Conservation (phyloP, 2,797 vertebrate species). For the Luscinia megarhynchos region DNA sequence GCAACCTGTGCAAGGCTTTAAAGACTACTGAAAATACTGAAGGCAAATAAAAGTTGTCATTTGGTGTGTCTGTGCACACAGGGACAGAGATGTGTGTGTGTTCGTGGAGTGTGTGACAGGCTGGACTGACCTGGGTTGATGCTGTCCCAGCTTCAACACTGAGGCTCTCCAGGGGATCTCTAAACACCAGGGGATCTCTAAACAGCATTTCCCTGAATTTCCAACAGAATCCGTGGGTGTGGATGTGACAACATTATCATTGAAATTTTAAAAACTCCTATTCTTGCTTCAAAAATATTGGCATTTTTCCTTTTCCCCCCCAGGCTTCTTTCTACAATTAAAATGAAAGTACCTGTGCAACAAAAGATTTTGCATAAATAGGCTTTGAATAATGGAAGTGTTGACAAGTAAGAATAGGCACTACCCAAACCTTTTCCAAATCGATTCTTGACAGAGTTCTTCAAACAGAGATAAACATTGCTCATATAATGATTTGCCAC, state of each 20-base stretch:
- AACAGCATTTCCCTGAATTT: background rate
- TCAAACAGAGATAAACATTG: slow-evolving; percentile 14
- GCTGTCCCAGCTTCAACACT: background rate
- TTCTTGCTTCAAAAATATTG: background rate
- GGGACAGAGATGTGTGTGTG: background rate
- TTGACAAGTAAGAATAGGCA: background rate
- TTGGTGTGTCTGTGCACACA: background rate
- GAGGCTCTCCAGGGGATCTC: background rate
- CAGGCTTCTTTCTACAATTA: slow-evolving; percentile 25
- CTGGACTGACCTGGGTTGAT: background rate
- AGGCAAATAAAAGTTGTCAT: background rate
- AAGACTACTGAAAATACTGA: slow-evolving; percentile 10
- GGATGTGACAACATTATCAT: background rate
- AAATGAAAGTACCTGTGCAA: slow-evolving; percentile 4
- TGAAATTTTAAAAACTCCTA: background rate
- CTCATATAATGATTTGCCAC: slow-evolving; percentile 43
- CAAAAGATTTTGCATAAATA: slow-evolving; percentile 49
- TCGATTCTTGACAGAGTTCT: background rate
- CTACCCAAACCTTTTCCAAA: slow-evolving; percentile 25
- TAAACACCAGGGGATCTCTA: background rate
- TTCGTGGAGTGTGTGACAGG: background rate
- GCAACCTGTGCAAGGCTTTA: slow-evolving; percentile 19
- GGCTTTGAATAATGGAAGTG: slow-evolving; percentile 37
- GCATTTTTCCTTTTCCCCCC: rapidly evolving
- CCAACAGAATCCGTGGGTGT: background rate